A percentile compares a stretch with the other conserved stretches of the same genome.
These are phyloP conservation scores for Anolis apletophallus DNA, from an alignment of 2,797 vertebrate genomes.

Conservation along the genomic window DNA sequence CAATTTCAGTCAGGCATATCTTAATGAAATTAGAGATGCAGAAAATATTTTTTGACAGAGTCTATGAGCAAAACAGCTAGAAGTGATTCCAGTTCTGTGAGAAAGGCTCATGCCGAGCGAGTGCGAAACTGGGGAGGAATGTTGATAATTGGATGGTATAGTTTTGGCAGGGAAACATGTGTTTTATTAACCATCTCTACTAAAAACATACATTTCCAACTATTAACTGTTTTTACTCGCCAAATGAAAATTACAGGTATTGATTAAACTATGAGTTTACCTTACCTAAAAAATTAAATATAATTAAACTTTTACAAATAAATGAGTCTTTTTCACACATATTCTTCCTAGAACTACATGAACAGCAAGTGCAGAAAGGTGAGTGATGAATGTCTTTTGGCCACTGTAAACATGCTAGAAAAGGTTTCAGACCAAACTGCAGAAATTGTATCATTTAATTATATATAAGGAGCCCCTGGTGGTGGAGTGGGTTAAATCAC, in stretches of 20 bases:
- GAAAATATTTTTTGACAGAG: slow-evolving; percentile 80
- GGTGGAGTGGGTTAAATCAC: no score
- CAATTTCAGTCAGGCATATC: slow-evolving; percentile 75
- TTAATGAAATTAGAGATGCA: slow-evolving; percentile 81
- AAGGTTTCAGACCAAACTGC: slow-evolving; percentile 10
- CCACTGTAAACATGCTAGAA: slow-evolving; percentile 18
- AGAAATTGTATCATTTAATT: neutral
- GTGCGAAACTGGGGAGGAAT: slow-evolving; percentile 58
- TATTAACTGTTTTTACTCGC: slow-evolving; percentile 76
- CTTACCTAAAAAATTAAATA: slow-evolving; percentile 39
- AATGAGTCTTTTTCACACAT: slow-evolving; percentile 36
- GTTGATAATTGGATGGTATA: slow-evolving; percentile 75
- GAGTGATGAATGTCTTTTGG: neutral
- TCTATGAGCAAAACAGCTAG: slow-evolving; percentile 71
- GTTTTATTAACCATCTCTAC: slow-evolving; percentile 78
- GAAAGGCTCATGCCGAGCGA: slow-evolving; percentile 64
- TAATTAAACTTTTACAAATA: slow-evolving; percentile 29
- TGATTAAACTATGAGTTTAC: slow-evolving; percentile 66
- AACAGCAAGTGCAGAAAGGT: slow-evolving; percentile 2
- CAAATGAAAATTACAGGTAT: slow-evolving; percentile 72
- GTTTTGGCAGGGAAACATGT: slow-evolving; percentile 79
- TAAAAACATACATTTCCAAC: slow-evolving; percentile 78
- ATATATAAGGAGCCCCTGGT: neutral
- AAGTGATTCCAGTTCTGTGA: slow-evolving; percentile 68
- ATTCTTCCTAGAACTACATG: slow-evolving; percentile 42